Base-by-base conservation (phyloP, 2,888 invertebrate species). In the Heliconius ethilla region DNA sequence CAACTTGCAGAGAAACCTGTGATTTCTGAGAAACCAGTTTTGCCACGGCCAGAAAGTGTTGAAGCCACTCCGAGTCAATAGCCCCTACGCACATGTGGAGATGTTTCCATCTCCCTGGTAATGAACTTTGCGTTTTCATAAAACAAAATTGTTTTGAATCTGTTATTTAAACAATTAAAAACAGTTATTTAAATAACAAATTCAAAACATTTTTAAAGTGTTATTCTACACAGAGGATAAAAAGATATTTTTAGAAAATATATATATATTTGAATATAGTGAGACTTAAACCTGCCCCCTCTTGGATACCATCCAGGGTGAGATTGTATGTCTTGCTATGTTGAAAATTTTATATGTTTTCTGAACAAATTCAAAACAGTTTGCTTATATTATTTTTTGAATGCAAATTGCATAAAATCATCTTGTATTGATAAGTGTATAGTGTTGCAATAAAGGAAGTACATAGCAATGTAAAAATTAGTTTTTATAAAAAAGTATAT, bases 121-220 rank as follows among this genome's bases (percentile, higher is more conserved):
- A 89, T 87, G 87, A 91, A 92, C 90, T 92, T 86, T 91, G 86
- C 90, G 90, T 92, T 93, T 90, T 90, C 91, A 81, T 92, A 91
- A 59, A 59, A 59, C 11, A 59, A 59, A 59, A 59, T n/a, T 59
- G 59, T 59, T 59, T 59, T 59, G 59, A 59, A 59, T 59, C 10
- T 59, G 59, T 59, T 59, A 22, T 59, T 1, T 59, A n/a, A n/a
- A 59, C 59, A 59, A 83, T 86, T 91, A 89, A 93, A 92, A 90
- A 91, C 90, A 81, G 89, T 92, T 87, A 88, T 91, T 87, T 92
- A 85, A 82, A 81, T 81, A 81, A 82, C 80, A 81, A 82, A 63
- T 81, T 65, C 27, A 65, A 65, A 74, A 74, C 70, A 55, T 75
- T 81, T 80, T 78, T n/a, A n/a, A 55, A 55, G 59, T 59, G 59